A percentile compares a stretch with the other conserved stretches of the same genome.
Evolutionary conservation across 92 coral and sea anemone genomes (phyloP).

Genomic region (Montipora capitata): DNA sequence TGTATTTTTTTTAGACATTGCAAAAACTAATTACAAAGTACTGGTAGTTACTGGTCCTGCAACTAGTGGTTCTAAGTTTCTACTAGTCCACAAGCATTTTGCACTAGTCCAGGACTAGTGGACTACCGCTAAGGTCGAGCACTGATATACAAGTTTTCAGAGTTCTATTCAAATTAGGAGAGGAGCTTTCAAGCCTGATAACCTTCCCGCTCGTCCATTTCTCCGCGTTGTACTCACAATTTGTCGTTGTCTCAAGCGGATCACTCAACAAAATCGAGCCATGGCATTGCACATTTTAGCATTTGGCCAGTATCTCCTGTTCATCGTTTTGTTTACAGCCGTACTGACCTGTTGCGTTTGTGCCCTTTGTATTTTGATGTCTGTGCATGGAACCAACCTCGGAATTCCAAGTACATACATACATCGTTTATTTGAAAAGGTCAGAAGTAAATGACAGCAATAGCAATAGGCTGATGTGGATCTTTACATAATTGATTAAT

Average conservation of each 20-base stretch:
- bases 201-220: not conserved
- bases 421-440: too few species aligned
- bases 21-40: too few species aligned
- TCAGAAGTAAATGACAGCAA: too few species aligned
- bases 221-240: constrained; percentile 1
- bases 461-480: too few species aligned
- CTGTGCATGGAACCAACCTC: constrained; percentile 12
- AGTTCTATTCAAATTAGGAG: not conserved
- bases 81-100: too few species aligned
- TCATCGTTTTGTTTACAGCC: constrained; percentile 11
- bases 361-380: constrained; percentile 1
- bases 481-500: too few species aligned
- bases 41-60: too few species aligned
- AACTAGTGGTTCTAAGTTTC: too few species aligned
- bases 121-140: too few species aligned
- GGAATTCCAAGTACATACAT: not conserved
- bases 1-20: too few species aligned
- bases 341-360: constrained; percentile 10
- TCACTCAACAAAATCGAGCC: not conserved
- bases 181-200: constrained; percentile 15
- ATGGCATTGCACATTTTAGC: constrained; percentile 3
- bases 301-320: constrained; percentile 11
- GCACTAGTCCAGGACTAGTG: too few species aligned
- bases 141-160: not conserved
- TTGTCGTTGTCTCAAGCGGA: constrained; percentile 14